These are phyloP conservation scores for Drosophila pseudotakahashii DNA, from an alignment of 2,888 invertebrate species.

Conservation along the genomic window DNA sequence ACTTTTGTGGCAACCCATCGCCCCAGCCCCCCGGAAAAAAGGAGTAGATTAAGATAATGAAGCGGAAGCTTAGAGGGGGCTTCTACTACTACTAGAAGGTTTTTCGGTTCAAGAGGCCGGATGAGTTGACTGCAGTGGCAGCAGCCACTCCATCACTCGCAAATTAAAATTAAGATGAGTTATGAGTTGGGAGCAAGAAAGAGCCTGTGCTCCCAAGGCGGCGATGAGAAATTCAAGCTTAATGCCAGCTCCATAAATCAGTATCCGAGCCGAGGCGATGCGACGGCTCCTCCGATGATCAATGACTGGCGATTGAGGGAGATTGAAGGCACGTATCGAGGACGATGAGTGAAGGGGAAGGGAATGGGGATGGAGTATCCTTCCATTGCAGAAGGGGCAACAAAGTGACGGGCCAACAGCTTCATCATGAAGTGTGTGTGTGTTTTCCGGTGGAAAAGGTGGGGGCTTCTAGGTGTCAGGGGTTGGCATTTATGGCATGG, in stretches of 20 bases:
- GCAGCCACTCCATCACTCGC: constrained; percentile 76
- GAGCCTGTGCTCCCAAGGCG: constrained; percentile 56
- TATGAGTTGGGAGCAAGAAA: constrained; percentile 49
- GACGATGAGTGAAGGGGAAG: neutral
- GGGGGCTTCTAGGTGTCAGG: constrained; percentile 6
- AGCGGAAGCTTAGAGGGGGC: constrained; percentile 67
- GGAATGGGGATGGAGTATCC: constrained; percentile 3
- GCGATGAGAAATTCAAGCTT: constrained; percentile 71
- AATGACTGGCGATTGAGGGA: constrained; percentile 60
- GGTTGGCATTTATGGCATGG: constrained; percentile 62
- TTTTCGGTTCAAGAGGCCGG: constrained; percentile 28
- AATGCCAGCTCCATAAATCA: constrained; percentile 78
- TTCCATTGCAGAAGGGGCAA: constrained; percentile 12
- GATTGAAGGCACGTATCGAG: constrained; percentile 75
- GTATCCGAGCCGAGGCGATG: constrained; percentile 39
- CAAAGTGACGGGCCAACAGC: constrained; percentile 57
- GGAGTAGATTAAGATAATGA: constrained; percentile 78
- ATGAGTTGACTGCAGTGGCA: constrained; percentile 52
- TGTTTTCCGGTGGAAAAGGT: constrained; percentile 10
- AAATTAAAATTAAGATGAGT: constrained; percentile 80
- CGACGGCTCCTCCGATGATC: constrained; percentile 57
- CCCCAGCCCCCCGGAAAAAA: no score
- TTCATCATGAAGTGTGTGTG: constrained; percentile 60
- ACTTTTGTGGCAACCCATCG: constrained; percentile 43
- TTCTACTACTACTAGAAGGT: no score